Conservation (phyloP, 2,797 vertebrate species). For the Pitangus sulphuratus region DNA sequence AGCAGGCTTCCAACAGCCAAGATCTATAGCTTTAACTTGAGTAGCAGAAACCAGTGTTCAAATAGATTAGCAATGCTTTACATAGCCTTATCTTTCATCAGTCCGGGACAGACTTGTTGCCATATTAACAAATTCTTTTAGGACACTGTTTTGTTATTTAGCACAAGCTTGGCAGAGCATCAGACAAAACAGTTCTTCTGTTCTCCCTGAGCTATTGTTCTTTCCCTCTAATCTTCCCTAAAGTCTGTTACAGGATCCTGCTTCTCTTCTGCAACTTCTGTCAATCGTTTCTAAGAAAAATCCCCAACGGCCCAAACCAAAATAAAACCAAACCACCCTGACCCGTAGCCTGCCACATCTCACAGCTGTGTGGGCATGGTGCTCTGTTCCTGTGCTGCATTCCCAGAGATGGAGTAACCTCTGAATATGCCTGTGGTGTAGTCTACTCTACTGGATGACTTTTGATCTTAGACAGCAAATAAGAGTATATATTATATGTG, state of each 20-base stretch:
- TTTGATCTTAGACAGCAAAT: background rate
- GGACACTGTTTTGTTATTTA: conserved; percentile 12
- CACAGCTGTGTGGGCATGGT: background rate
- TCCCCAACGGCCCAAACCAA: background rate
- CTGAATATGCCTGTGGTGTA: background rate
- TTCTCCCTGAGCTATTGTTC: conserved; percentile 12
- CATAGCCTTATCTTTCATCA: background rate
- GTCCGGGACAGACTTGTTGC: background rate
- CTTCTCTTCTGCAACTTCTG: background rate
- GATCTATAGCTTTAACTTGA: background rate
- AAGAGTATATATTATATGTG: background rate
- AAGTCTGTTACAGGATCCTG: background rate
- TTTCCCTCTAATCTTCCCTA: conserved; percentile 11
- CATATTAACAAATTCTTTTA: conserved; percentile 6
- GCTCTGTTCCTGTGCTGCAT: background rate
- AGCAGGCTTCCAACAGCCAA: background rate
- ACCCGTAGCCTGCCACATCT: background rate
- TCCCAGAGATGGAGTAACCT: background rate
- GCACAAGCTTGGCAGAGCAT: conserved; percentile 40
- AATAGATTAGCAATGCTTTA: background rate
- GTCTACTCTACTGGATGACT: background rate
- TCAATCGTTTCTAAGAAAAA: background rate
- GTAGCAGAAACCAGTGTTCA: background rate
- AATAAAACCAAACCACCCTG: background rate
- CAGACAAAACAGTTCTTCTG: background rate